Percentiles rank a stretch among this genome's conserved stretches.
Conservation (phyloP, 2,113 vertebrate genomes). For the Silurus asotus region DNA sequence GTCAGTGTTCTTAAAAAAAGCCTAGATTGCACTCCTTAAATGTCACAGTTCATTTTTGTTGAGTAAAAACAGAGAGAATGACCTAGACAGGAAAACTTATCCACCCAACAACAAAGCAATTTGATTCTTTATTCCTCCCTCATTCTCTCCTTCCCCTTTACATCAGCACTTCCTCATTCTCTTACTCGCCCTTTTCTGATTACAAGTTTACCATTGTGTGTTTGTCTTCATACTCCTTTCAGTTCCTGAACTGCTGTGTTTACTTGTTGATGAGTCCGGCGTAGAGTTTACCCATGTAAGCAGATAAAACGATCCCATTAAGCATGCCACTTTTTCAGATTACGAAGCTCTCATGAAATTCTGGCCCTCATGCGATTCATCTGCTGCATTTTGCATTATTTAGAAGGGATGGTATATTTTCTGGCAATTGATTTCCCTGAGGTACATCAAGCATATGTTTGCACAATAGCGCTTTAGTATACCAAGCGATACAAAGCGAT, state of each 20-base stretch:
- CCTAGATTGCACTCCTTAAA: not conserved
- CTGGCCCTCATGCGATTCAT: slow-evolving; percentile 7
- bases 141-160: not conserved
- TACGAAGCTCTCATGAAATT: not conserved
- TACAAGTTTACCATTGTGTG: not conserved
- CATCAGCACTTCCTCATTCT: slow-evolving; percentile 1
- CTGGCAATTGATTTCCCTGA: slow-evolving; percentile 9
- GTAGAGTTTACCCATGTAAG: not conserved
- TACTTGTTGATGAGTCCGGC: not conserved
- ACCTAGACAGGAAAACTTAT: not conserved
- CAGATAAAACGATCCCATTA: slow-evolving; percentile 8
- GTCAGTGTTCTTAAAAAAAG: not conserved
- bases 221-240: not conserved
- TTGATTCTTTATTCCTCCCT: not conserved
- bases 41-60: not conserved
- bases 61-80: not conserved
- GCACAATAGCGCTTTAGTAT: not conserved
- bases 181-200: not conserved
- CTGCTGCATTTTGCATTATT: slow-evolving; percentile 35
- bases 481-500: not conserved
- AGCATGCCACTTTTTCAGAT: slow-evolving; percentile 1
- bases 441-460: slow-evolving; percentile 20
- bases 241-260: not conserved
- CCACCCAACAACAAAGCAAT: not conserved
- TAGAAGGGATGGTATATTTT: slow-evolving; percentile 20